phyloP scores from a whole-genome alignment of 2,888 invertebrate genomes.

The Trilocha varians region DNA sequence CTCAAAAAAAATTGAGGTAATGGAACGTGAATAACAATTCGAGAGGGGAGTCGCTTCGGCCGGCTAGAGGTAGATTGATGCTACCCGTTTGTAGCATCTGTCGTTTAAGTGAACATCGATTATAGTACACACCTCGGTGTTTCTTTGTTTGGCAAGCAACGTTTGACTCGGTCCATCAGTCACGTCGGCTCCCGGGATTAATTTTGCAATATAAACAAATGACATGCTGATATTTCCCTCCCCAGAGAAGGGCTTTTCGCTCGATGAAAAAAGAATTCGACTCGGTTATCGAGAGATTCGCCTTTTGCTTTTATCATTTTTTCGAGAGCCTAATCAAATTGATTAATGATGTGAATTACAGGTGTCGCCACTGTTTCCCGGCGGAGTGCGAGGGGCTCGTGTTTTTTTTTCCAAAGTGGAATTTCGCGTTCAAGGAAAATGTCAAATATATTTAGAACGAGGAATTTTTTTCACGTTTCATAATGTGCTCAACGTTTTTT shows the following conservation, averaged over 20 bases:
- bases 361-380: slow-evolving; percentile 4
- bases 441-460: not conserved
- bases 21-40: slow-evolving; percentile 72
- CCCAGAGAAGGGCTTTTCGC: slow-evolving; percentile 20
- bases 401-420: not conserved
- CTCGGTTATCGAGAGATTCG: slow-evolving; percentile 29
- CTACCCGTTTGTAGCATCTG: slow-evolving; percentile 70
- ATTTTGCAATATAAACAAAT: slow-evolving; percentile 60
- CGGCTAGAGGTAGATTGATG: slow-evolving; percentile 59
- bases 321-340: slow-evolving; percentile 36
- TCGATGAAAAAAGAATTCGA: slow-evolving; percentile 28
- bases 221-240: slow-evolving; percentile 48
- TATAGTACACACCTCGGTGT: slow-evolving; percentile 61
- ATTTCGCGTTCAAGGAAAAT: not conserved
- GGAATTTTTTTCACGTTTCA: too few relatives aligned
- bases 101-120: slow-evolving; percentile 70
- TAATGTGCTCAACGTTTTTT: too few relatives aligned
- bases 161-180: slow-evolving; percentile 56
- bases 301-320: slow-evolving; percentile 26
- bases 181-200: slow-evolving; percentile 46
- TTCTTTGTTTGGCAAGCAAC: slow-evolving; percentile 61
- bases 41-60: slow-evolving; percentile 23
- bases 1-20: slow-evolving; percentile 70
- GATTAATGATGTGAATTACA: slow-evolving; percentile 22
- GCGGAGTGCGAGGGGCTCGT: not conserved